Percentiles rank a stretch among this genome's conserved stretches.
Conservation (phyloP, 2,888 invertebrate species). For the Pemphredon lugubris region DNA sequence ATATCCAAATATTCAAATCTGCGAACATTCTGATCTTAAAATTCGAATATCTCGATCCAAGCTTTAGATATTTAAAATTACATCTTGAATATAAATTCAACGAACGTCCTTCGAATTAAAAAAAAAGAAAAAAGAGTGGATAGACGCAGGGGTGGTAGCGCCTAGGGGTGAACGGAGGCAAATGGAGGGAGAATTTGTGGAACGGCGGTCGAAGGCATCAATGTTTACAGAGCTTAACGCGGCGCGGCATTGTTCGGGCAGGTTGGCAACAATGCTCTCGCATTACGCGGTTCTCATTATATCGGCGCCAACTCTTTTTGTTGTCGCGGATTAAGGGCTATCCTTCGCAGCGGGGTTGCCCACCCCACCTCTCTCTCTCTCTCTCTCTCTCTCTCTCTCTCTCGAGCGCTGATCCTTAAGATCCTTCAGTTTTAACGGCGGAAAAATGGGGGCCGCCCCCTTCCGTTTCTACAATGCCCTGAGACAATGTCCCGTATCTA, state of each 20-base stretch:
- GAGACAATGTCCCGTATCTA: conserved; percentile 50
- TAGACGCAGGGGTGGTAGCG: not conserved
- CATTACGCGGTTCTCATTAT: conserved; percentile 73
- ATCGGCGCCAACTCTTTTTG: conserved; percentile 79
- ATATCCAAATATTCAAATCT: too few species aligned
- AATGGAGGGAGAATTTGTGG: not conserved
- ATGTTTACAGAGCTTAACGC: conserved; percentile 74
- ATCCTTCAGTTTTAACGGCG: conserved; percentile 33
- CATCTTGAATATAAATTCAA: too few species aligned
- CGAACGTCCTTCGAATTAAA: too few species aligned
- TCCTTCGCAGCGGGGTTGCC: conserved; percentile 59
- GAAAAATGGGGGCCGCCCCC: conserved; percentile 43
- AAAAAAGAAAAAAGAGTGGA: too few species aligned
- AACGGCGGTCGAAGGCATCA: conserved; percentile 39
- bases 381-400: too few species aligned
- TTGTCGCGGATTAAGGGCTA: conserved; percentile 72
- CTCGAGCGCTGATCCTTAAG: too few species aligned
- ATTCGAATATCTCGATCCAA: too few species aligned
- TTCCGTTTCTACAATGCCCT: conserved; percentile 40
- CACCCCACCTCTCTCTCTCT: conserved; percentile 9
- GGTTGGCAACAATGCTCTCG: conserved; percentile 67
- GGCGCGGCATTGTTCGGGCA: conserved; percentile 60
- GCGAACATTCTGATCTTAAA: too few species aligned
- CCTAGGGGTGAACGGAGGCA: not conserved
- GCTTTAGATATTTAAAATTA: too few species aligned